Evolutionary conservation across 2,888 invertebrate species (phyloP).

Genomic region (Synergus umbraculus): DNA sequence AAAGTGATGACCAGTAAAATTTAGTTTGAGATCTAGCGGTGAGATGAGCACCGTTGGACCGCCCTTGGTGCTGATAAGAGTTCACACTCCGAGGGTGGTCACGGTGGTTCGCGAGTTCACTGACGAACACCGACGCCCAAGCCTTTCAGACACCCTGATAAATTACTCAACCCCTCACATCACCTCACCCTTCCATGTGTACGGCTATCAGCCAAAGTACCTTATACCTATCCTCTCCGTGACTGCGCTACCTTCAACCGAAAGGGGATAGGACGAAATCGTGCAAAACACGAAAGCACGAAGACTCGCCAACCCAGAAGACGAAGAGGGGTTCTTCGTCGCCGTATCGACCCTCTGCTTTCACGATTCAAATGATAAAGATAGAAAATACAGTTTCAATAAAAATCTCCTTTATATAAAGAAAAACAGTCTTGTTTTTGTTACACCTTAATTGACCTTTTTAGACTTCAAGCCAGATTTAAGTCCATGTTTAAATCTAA

Average conservation of each 20-base stretch:
- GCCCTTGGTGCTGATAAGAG: conserved; percentile 51
- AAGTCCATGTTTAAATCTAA: too few relatives aligned
- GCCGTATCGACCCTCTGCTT: conserved; percentile 26
- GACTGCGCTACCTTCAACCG: conserved; percentile 57
- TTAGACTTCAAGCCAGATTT: background rate
- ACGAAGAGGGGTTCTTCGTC: conserved; percentile 17
- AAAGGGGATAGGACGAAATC: conserved; percentile 45
- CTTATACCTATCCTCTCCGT: conserved; percentile 59
- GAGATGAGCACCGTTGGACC: conserved; percentile 46
- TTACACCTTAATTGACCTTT: too few relatives aligned
- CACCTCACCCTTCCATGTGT: conserved; percentile 61
- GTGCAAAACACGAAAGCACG: conserved; percentile 43
- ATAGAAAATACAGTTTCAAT: background rate
- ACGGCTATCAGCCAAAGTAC: conserved; percentile 61
- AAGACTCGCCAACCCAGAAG: conserved; percentile 18
- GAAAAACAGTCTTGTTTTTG: background rate
- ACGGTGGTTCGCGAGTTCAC: conserved; percentile 55
- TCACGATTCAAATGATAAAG: background rate
- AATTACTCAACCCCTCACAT: conserved; percentile 72
- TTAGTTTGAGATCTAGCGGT: conserved; percentile 26
- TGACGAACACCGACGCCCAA: conserved; percentile 65
- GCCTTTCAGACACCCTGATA: conserved; percentile 73
- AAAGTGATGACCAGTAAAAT: conserved; percentile 26
- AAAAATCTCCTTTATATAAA: background rate
- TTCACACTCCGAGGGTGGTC: conserved; percentile 49